These are phyloP conservation scores for Ichneumoninae sp. DNA, from an alignment of 2,888 invertebrate genomes.

Conservation along the genomic window DNA sequence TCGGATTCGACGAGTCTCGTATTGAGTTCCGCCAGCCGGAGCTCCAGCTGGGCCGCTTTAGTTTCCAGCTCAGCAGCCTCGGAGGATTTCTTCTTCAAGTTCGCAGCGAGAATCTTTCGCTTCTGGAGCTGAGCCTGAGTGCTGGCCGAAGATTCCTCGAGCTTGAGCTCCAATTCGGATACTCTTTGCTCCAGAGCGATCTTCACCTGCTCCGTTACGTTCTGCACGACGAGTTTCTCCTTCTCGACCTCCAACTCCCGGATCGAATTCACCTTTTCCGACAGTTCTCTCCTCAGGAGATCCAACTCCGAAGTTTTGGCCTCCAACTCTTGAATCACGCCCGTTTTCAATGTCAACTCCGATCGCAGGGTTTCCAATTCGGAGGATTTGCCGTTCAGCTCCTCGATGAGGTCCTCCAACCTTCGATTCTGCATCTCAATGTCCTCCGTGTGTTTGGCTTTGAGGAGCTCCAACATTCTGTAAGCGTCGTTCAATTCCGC, in stretches of 20 bases:
- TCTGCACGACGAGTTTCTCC: constrained; percentile 80
- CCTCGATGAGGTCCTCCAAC: constrained; percentile 84
- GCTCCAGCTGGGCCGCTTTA: constrained; percentile 10
- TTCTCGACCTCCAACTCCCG: constrained; percentile 82
- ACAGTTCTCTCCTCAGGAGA: constrained; percentile 80
- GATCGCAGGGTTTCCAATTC: constrained; percentile 81
- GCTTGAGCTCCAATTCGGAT: constrained; percentile 83
- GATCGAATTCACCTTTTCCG: constrained; percentile 84
- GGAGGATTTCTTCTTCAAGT: constrained; percentile 89
- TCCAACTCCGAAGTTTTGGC: constrained; percentile 84
- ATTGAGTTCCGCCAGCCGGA: constrained; percentile 80
- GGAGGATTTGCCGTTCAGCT: constrained; percentile 84
- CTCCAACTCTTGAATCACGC: constrained; percentile 82
- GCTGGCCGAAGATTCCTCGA: constrained; percentile 86
- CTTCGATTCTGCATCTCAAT: constrained; percentile 80
- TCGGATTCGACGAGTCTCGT: constrained; percentile 67
- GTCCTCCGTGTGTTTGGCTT: constrained; percentile 83
- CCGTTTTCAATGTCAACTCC: constrained; percentile 82
- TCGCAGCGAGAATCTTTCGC: constrained; percentile 91
- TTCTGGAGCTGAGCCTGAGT: constrained; percentile 90
- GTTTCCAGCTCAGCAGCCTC: constrained; percentile 14
- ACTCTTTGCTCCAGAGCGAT: constrained; percentile 80
- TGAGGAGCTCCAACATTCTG: constrained; percentile 85
- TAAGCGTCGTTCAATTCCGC: constrained; percentile 83
- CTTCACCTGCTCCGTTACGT: constrained; percentile 79